phyloP scores from a whole-genome alignment of 1,140 invertebrate species.

The Acromyrmex heyeri region DNA sequence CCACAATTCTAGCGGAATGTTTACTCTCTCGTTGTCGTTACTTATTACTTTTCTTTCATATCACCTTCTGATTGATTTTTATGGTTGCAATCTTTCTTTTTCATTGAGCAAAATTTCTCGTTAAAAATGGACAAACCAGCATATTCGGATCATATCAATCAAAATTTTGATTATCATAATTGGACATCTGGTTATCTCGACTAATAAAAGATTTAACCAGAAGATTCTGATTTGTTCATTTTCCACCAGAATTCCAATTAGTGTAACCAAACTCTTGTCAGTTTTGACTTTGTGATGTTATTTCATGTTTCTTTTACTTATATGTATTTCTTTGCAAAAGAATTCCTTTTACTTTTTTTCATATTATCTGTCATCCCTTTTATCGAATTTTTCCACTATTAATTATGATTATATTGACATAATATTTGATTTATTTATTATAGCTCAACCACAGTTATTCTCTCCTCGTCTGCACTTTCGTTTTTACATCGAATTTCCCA shows the following conservation, averaged over 20 bases:
- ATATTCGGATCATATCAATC: no score
- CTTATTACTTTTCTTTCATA: constrained; percentile 45
- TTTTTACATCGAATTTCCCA: constrained; percentile 4
- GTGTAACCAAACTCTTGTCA: no score
- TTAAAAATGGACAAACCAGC: no score
- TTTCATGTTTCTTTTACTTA: neutral
- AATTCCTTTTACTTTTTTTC: neutral
- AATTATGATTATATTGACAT: neutral
- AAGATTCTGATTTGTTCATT: no score
- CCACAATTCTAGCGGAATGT: constrained; percentile 19
- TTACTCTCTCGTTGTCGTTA: constrained; percentile 4
- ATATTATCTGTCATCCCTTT: neutral
- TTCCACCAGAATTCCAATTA: no score
- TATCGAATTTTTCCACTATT: neutral
- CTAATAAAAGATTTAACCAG: no score
- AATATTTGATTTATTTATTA: neutral
- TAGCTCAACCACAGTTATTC: neutral
- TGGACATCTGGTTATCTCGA: no score
- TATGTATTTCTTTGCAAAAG: neutral
- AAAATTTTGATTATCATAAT: no score
- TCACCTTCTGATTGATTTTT: constrained; percentile 42
- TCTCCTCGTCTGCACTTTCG: neutral
- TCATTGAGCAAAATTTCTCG: no score
- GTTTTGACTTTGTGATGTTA: constrained; percentile 28
- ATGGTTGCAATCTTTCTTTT: neutral